These are phyloP conservation scores for Sula dactylatra DNA, from an alignment of 2,113 vertebrate species.

Conservation along the genomic window DNA sequence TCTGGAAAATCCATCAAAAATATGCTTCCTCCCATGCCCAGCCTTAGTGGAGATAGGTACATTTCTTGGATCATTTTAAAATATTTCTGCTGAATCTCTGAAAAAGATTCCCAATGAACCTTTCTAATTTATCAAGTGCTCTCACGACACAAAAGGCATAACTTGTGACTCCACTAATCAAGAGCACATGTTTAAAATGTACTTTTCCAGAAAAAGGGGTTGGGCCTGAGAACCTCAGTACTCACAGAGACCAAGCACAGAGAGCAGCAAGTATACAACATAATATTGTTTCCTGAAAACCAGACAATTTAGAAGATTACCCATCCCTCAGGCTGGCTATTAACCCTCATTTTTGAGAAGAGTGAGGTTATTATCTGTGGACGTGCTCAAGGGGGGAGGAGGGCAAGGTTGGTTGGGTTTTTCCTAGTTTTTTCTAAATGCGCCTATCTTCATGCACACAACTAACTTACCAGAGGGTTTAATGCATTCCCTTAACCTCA, in stretches of 20 bases:
- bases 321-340: not conserved
- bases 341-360: not conserved
- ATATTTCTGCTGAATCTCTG: not conserved
- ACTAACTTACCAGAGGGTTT: not conserved
- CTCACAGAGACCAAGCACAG: not conserved
- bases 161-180: not conserved
- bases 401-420: not conserved
- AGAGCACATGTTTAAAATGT: not conserved
- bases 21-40: not conserved
- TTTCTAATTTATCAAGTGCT: not conserved
- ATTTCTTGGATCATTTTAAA: not conserved
- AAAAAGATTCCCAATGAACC: not conserved
- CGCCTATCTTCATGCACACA: not conserved
- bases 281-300: not conserved
- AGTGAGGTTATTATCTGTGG: not conserved
- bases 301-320: not conserved
- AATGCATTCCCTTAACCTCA: not conserved
- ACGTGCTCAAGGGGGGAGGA: not conserved
- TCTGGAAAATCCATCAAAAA: constrained; percentile 3
- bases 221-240: not conserved
- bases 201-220: not conserved
- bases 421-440: not conserved
- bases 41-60: not conserved
- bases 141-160: not conserved
- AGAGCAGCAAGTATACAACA: not conserved